These are phyloP conservation scores for Timema podura DNA, from an alignment of 2,888 invertebrate genomes.

Conservation along the genomic window DNA sequence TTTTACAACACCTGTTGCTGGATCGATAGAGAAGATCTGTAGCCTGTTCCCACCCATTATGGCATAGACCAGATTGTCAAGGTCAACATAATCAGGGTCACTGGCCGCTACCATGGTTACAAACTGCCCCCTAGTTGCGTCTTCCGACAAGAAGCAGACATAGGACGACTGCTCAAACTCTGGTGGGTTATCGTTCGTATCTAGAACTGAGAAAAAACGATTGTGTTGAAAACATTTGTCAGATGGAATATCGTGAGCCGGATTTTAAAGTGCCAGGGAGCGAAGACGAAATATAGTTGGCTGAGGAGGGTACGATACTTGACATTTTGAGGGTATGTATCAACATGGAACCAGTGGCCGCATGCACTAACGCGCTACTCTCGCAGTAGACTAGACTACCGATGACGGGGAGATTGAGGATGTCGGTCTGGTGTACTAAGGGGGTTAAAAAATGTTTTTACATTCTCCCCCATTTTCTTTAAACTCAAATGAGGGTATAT, in stretches of 20 bases:
- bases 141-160: constrained; percentile 43
- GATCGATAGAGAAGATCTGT: constrained; percentile 35
- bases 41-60: constrained; percentile 47
- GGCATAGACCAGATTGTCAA: constrained; percentile 44
- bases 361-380: neutral
- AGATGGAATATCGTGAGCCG: too few relatives aligned
- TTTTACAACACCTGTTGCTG: constrained; percentile 28
- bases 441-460: neutral
- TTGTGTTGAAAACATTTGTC: too few relatives aligned
- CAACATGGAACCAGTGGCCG: neutral
- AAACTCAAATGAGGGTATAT: neutral
- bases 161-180: constrained; percentile 41
- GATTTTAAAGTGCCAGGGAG: too few relatives aligned
- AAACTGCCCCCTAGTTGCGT: constrained; percentile 45
- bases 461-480: too few relatives aligned
- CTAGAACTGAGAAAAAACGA: constrained; percentile 39
- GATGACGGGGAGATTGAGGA: too few relatives aligned
- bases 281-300: too few relatives aligned
- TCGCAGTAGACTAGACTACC: too few relatives aligned
- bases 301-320: too few relatives aligned
- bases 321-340: too few relatives aligned
- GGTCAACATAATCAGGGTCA: constrained; percentile 50
- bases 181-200: constrained; percentile 49
- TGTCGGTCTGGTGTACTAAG: neutral
- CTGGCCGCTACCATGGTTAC: constrained; percentile 47